Conservation (phyloP, 2,888 invertebrate genomes). For the Acheta domesticus region DNA sequence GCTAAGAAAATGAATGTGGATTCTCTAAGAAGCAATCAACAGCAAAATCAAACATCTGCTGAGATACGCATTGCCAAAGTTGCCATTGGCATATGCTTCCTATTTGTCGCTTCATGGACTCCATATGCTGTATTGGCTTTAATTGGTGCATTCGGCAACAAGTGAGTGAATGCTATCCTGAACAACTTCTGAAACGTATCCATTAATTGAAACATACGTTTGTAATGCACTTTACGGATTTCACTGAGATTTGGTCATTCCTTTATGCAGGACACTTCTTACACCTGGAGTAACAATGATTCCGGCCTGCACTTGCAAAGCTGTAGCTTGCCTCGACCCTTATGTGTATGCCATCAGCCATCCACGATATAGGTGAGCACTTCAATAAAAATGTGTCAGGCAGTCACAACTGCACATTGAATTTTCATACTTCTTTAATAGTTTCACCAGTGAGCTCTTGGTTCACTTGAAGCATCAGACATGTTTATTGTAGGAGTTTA, state of each 20-base stretch:
- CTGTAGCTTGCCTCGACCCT: slow-evolving; percentile 87
- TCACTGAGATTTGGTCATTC: neutral
- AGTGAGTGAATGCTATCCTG: slow-evolving; percentile 44
- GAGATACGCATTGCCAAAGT: slow-evolving; percentile 85
- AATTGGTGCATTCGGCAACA: slow-evolving; percentile 78
- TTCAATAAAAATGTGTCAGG: slow-evolving; percentile 22
- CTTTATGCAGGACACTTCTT: slow-evolving; percentile 45
- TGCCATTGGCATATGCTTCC: slow-evolving; percentile 80
- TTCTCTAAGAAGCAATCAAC: slow-evolving; percentile 69
- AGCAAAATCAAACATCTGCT: slow-evolving; percentile 62
- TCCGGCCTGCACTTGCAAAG: slow-evolving; percentile 81
- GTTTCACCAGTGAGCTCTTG: neutral
- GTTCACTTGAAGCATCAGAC: neutral
- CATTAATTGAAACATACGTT: too few species aligned
- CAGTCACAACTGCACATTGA: neutral
- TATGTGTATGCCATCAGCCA: slow-evolving; percentile 89
- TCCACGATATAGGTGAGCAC: slow-evolving; percentile 71
- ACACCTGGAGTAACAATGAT: slow-evolving; percentile 68
- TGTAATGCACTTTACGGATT: too few species aligned
- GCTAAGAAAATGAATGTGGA: slow-evolving; percentile 91
- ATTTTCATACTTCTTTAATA: neutral
- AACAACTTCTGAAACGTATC: too few species aligned
- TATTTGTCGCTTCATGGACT: slow-evolving; percentile 84
- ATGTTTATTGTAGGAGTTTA: too few species aligned
- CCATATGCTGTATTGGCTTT: slow-evolving; percentile 82